Evolutionary conservation across 2,888 invertebrate genomes (phyloP), one percentile per base, ranked within the genome.

Genomic region (Cordilura impudica): DNA sequence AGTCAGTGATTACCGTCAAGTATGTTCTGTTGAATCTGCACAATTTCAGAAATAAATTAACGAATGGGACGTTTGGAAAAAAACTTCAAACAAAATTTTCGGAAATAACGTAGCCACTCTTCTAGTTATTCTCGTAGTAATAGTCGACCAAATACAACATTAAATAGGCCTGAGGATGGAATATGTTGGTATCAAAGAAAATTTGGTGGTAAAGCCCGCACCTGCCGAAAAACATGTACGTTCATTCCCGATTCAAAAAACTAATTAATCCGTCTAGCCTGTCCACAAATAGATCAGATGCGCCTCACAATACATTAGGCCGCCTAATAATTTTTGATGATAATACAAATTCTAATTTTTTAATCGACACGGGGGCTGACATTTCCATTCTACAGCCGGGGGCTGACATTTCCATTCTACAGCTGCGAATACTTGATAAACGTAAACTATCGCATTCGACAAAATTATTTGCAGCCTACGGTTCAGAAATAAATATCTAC

Each of bases 161-260:
- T 47, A n/a, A 12, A 12, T 0, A 18, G 16, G 19, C 7, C 26
- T 12, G 7, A 23, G 18, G 1, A 51, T 23, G 66, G 54, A 3
- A 12, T 26, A 0, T 72, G 54, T 19, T 72, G 63, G 61, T 71
- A 71, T 26, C 70, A 71, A 6, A 18, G 60, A n/a, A 60, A 53
- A 26, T 18, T 21, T 12, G 53, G 71, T 10, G 45, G 12, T 10
- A 35, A 60, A 4, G 21, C 29, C 18, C 26, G 53, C 6, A 69
- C 45, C 4, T 69, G 29, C 10, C 19, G 18, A 6, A 0, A 7
- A 0, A 45, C 23, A 23, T 56, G 29, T 19, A 39, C 45, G 14
- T 58, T 58, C n/a, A n/a, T n/a, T n/a, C 18, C 8, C 19, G 7
- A 47, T 7, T 6, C 12, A 56, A 56, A 54, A 67, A 67, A 67